A percentile compares a stretch with the other conserved stretches of the same genome.
Evolutionary conservation across 2,888 invertebrate species (phyloP).

Genomic region (Petrophora chlorosata): DNA sequence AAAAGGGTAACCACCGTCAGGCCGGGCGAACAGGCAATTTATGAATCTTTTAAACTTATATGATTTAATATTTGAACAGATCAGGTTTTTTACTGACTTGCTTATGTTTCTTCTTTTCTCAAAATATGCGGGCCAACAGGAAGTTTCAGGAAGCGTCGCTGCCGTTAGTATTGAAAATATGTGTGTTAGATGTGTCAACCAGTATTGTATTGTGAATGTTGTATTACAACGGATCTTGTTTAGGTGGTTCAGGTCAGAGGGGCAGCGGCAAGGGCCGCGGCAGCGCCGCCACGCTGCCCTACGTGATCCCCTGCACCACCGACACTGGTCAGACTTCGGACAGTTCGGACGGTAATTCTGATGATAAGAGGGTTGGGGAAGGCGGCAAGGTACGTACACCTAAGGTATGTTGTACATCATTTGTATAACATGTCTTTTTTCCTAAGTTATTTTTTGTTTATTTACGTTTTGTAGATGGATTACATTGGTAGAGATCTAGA

Average conservation of each 20-base stretch:
- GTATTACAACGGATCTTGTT: conserved; percentile 5
- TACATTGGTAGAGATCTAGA: conserved; percentile 19
- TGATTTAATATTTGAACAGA: background rate
- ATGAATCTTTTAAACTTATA: background rate
- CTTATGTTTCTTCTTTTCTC: conserved; percentile 20
- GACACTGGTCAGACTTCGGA: conserved; percentile 75
- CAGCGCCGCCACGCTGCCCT: conserved; percentile 70
- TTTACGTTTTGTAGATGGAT: conserved; percentile 32
- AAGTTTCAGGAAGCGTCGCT: conserved; percentile 2
- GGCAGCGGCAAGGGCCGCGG: conserved; percentile 77
- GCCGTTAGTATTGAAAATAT: conserved; percentile 23
- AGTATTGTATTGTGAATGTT: conserved; percentile 4
- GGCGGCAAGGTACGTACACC: conserved; percentile 67
- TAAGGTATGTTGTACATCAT: conserved; percentile 39
- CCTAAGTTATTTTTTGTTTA: conserved; percentile 24
- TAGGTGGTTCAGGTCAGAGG: conserved; percentile 59
- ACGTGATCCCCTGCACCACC: conserved; percentile 75
- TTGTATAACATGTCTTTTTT: conserved; percentile 37
- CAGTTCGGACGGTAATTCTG: conserved; percentile 71
- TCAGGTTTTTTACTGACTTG: background rate
- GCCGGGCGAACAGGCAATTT: background rate
- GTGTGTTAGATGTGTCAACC: conserved; percentile 18
- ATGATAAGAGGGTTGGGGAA: conserved; percentile 66
- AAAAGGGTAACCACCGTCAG: background rate
- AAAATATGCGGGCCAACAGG: conserved; percentile 7